These are phyloP conservation scores for Pangasius macronema DNA, from an alignment of 2,797 vertebrate genomes.

Conservation along the genomic window DNA sequence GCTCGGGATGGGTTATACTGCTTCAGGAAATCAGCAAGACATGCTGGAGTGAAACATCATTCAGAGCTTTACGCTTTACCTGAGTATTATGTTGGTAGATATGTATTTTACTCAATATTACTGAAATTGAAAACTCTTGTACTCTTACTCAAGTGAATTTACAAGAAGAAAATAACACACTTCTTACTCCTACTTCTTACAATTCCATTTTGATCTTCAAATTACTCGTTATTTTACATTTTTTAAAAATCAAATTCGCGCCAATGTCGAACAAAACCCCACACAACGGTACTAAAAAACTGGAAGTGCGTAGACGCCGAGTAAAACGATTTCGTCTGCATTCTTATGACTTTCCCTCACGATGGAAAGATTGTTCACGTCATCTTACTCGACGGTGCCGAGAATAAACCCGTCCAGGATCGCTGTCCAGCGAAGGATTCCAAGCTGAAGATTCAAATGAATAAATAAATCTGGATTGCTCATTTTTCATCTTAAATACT, in stretches of 20 bases:
- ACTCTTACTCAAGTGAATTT: no score
- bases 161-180: no score
- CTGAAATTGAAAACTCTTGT: no score
- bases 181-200: neutral
- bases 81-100: neutral
- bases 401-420: neutral
- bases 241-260: no score
- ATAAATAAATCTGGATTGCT: neutral
- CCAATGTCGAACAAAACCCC: neutral
- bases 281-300: neutral
- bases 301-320: neutral
- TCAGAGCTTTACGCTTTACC: neutral
- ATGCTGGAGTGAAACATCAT: neutral
- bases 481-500: neutral
- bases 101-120: neutral
- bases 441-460: neutral
- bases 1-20: neutral
- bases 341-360: neutral
- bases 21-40: neutral
- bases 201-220: neutral
- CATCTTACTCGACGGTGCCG: neutral
- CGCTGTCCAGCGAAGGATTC: neutral
- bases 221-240: neutral
- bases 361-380: neutral
- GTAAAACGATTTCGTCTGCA: neutral